Conservation (phyloP, 2,888 invertebrate species). For the Cataglyphis rosenhaueri region DNA sequence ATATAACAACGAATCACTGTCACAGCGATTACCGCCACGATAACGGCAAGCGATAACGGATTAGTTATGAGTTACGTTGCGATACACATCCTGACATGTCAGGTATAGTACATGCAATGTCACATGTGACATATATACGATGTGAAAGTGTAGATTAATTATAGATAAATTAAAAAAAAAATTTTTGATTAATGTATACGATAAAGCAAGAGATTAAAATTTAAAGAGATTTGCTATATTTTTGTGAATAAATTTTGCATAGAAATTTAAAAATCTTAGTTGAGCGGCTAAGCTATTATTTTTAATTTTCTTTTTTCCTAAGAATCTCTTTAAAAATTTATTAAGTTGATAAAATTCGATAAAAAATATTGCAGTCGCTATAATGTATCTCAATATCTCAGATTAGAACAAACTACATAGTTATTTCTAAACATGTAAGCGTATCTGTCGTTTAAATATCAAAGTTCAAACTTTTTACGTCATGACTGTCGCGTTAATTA, state of each 20-base stretch:
- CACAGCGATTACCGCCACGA: background rate
- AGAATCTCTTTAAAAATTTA: background rate
- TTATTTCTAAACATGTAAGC: background rate
- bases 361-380: background rate
- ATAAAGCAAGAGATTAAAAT: background rate
- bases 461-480: conserved; percentile 35
- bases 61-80: background rate
- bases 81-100: background rate
- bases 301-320: background rate
- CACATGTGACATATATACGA: background rate
- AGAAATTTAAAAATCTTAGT: background rate
- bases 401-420: background rate
- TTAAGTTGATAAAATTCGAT: background rate
- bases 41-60: background rate
- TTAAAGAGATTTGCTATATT: background rate
- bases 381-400: background rate
- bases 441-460: conserved; percentile 9
- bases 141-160: background rate
- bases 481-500: conserved; percentile 2
- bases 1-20: background rate
- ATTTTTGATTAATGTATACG: background rate
- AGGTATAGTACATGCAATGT: background rate
- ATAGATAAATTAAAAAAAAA: background rate
- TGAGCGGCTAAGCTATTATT: background rate
- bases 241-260: background rate